phyloP scores from a whole-genome alignment of 2,888 invertebrate genomes.

The Drosophila neonasuta region DNA sequence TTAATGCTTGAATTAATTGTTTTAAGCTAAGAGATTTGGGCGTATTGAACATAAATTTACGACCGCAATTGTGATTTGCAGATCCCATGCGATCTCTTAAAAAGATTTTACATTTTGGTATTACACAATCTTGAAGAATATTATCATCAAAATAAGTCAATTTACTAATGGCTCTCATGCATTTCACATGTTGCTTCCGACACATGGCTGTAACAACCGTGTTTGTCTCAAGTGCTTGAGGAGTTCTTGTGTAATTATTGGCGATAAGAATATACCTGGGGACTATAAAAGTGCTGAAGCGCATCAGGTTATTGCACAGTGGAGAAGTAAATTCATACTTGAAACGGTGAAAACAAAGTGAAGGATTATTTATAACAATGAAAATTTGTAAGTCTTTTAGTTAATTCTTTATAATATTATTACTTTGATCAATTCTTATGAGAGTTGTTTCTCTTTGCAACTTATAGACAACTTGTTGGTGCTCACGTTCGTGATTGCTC shows the following conservation, averaged over 20 bases:
- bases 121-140: not conserved
- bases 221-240: constrained; percentile 47
- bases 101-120: not conserved
- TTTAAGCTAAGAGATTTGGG: not conserved
- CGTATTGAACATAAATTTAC: no score
- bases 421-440: not conserved
- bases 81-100: not conserved
- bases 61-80: no score
- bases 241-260: constrained; percentile 24
- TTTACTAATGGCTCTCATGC: constrained; percentile 39
- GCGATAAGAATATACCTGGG: constrained; percentile 32
- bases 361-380: constrained; percentile 44
- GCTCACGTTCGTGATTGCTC: constrained; percentile 45
- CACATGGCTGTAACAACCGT: constrained; percentile 17
- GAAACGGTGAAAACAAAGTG: constrained; percentile 24
- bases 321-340: constrained; percentile 31
- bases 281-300: constrained; percentile 42
- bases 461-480: constrained; percentile 50
- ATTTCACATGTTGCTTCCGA: constrained; percentile 34
- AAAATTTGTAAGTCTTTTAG: constrained; percentile 50
- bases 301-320: constrained; percentile 32
- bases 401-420: not conserved
- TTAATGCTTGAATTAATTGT: no score
- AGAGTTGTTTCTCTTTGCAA: not conserved
- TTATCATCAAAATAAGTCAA: constrained; percentile 16